Evolutionary conservation across 1,140 invertebrate genomes (phyloP), one percentile per base, ranked within the genome.

Genomic region (Elymnias hypermnestra): DNA sequence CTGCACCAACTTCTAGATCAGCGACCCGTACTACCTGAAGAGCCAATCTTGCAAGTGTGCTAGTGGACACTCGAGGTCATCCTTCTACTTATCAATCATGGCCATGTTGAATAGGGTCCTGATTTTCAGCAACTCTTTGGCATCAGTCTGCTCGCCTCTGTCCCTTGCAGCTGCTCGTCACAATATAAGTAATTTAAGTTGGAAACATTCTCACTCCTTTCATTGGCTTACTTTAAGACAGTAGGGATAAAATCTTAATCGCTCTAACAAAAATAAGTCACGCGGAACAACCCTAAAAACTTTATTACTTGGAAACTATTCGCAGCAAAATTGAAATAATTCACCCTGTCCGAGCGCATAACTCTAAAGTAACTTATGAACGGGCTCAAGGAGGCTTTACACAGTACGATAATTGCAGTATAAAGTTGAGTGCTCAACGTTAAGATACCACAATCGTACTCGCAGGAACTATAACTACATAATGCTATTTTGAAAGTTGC

Each of bases 281-380:
- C 63, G 68, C 68, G 64, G 64, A 67, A 53, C 57, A 65, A 63
- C 61, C 61, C 67, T 71, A 69, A 72, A 75, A 78, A 77, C 54
- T 72, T 70, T 57, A 55, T 61, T 62, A 68, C 64, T 65, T 69
- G 43, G 46, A 68, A 81, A 81, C 67, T 71, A 71, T 74, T 74
- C 65, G 51, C 68, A 59, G 67, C 59, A 68, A 75, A n/a, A 72
- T 71, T 68, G 63, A 69, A 72, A 78, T 78, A 75, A 78, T 74
- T 78, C 68, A 72, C 61, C 49, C 56, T 47, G 63, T 60, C 55
- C 59, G 49, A 61, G 51, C 52, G 57, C 67, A 72, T 72, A 67
- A 72, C 59, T 71, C 68, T 63, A 65, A 65, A 69, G 60, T 74
- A 59, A 70, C 51, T 67, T 64, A 70, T 57, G 65, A 61, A 62